These are phyloP conservation scores for Pipra filicauda DNA, from an alignment of 2,113 vertebrate species.

Conservation along the genomic window DNA sequence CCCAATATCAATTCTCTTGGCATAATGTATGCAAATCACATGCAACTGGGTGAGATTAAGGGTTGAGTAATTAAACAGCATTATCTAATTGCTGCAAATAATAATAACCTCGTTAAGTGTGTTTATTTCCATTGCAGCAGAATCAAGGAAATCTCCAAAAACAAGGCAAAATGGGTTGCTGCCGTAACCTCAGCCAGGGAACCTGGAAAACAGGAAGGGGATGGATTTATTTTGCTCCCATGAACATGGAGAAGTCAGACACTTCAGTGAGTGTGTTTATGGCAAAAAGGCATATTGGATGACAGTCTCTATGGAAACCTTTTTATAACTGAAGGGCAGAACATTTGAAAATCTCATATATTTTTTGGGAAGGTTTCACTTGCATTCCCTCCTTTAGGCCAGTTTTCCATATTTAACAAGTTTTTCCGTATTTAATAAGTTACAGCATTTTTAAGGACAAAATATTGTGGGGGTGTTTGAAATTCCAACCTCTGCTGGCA, in stretches of 20 bases:
- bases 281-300: neutral
- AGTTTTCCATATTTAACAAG: neutral
- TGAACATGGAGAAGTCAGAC: neutral
- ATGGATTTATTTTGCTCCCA: neutral
- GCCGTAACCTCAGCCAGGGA: neutral
- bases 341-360: neutral
- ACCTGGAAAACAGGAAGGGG: neutral
- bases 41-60: neutral
- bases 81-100: neutral
- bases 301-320: constrained; percentile 42
- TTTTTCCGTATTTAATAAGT: neutral
- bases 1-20: neutral
- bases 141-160: neutral
- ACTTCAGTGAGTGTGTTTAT: neutral
- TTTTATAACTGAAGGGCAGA: constrained; percentile 1
- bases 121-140: neutral
- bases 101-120: neutral
- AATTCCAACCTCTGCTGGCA: neutral
- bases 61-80: neutral
- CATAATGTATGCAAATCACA: neutral
- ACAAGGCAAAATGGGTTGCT: neutral
- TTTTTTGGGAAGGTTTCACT: neutral
- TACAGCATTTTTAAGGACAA: neutral
- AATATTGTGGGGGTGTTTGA: neutral
- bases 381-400: neutral